These are phyloP conservation scores for Heliopora coerulea DNA, from an alignment of 92 coral and sea anemone genomes.

Conservation along the genomic window DNA sequence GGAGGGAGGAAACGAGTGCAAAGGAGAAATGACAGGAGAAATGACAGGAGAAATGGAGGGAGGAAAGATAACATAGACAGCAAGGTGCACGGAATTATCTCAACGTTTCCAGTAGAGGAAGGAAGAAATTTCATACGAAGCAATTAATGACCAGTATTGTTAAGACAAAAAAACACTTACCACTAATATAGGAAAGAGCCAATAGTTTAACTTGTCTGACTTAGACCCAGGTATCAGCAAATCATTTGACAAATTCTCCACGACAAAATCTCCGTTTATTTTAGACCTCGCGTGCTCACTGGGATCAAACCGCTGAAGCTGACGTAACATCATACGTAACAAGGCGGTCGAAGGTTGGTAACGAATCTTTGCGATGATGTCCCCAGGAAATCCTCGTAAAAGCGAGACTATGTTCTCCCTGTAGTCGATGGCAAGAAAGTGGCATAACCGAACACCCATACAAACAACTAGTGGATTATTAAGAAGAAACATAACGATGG, in stretches of 20 bases:
- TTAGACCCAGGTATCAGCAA: constrained; percentile 85
- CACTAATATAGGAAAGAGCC: constrained; percentile 93
- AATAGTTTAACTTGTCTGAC: constrained; percentile 67
- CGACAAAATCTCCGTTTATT: constrained; percentile 89
- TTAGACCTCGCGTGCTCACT: constrained; percentile 63
- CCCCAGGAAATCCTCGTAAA: constrained; percentile 90
- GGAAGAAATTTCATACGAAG: no score
- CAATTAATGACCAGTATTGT: no score
- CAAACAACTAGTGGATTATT: constrained; percentile 50
- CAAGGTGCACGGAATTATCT: no score
- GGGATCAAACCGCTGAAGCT: constrained; percentile 53
- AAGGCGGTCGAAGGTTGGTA: constrained; percentile 82
- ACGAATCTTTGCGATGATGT: constrained; percentile 52
- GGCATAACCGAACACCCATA: constrained; percentile 41
- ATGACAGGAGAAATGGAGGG: background rate
- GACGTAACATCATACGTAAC: constrained; percentile 72
- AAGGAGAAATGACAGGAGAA: background rate
- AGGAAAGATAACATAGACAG: no score
- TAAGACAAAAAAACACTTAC: constrained; percentile 51
- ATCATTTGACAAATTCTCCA: constrained; percentile 61
- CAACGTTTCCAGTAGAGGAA: no score
- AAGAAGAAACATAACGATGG: constrained; percentile 64
- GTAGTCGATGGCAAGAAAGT: constrained; percentile 58
- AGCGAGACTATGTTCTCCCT: constrained; percentile 71
- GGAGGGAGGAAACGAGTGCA: background rate